Evolutionary conservation across 2,888 invertebrate genomes (phyloP), one percentile per base, ranked within the genome.

Genomic region (Lissocephala sabroskyi): DNA sequence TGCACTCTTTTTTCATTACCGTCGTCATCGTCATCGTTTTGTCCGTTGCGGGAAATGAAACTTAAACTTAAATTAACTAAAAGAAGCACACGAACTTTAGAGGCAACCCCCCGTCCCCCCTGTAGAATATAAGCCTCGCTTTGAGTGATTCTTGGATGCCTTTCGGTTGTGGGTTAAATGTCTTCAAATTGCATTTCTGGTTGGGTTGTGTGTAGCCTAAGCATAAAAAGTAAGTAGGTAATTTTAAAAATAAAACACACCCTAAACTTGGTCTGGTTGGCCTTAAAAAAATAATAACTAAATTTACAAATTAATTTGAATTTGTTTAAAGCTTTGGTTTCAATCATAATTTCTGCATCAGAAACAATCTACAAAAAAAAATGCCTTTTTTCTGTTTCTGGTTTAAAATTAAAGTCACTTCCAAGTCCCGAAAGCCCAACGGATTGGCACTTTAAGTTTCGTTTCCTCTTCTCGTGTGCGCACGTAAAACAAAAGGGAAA

Each of bases 281-380:
- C 30, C 13, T 9, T 35, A 32, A 44, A 19, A 41, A 29, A 41
- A 30, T 17, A 30, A 41, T 30, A n/a, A n/a, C n/a, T n/a, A n/a
- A 43, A 58, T 59, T 32, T 29, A 47, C 52, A 65, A 58, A 62
- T 29, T 45, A 48, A 56, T 45, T 51, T 45, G 37, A 48, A 56
- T 45, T 51, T 45, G 37, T 45, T 61, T 73, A 78, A 74, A 74
- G 73, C 73, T 74, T 74, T 74, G 73, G 73, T 78, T 74, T 78
- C 73, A 78, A 62, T 71, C 40, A 57, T 60, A 56, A 75, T 74
- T 73, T 75, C 63, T 70, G 73, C 78, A 77, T 66, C 66, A 62
- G 36, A 37, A 42, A 18, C n/a, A 45, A n/a, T n/a, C n/a, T n/a
- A n/a, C n/a, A n/a, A n/a, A n/a, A n/a, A n/a, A n/a, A n/a, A n/a